Evolutionary conservation across 1,140 invertebrate species (phyloP).

Genomic region (Maconellicoccus hirsutus): DNA sequence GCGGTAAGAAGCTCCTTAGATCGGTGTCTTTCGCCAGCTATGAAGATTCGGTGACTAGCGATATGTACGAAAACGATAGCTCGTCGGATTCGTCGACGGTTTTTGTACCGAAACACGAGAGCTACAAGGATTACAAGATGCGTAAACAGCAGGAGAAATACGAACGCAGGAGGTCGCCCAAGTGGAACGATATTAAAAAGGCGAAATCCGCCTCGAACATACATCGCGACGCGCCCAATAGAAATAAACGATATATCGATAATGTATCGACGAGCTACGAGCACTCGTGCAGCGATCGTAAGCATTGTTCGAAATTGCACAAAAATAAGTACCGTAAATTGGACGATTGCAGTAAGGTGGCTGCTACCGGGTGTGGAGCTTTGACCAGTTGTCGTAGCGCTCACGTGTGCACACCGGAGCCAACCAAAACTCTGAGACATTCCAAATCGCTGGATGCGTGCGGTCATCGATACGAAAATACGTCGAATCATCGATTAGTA

Average conservation of each 20-base stretch:
- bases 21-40: slow-evolving; percentile 4
- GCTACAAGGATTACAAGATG: slow-evolving; percentile 10
- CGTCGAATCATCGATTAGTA: not conserved
- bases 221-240: not conserved
- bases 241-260: not conserved
- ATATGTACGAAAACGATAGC: not conserved
- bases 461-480: not conserved
- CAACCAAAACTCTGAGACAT: too few species aligned
- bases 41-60: not conserved
- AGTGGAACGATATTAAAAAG: not conserved
- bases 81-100: not conserved
- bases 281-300: slow-evolving; percentile 3
- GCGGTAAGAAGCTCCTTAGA: not conserved
- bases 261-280: not conserved
- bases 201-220: not conserved
- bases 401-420: not conserved
- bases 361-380: not conserved
- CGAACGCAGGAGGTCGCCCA: not conserved
- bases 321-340: not conserved
- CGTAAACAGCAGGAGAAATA: slow-evolving; percentile 7
- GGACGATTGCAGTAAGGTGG: slow-evolving; percentile 1
- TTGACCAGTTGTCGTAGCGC: not conserved
- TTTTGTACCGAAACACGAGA: not conserved
- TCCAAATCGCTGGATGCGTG: slow-evolving; percentile 1
- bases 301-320: not conserved